Percentiles rank a stretch among this genome's conserved stretches.
These are phyloP conservation scores for Oreochromis niloticus DNA, from an alignment of 2,113 vertebrate species.

Conservation along the genomic window DNA sequence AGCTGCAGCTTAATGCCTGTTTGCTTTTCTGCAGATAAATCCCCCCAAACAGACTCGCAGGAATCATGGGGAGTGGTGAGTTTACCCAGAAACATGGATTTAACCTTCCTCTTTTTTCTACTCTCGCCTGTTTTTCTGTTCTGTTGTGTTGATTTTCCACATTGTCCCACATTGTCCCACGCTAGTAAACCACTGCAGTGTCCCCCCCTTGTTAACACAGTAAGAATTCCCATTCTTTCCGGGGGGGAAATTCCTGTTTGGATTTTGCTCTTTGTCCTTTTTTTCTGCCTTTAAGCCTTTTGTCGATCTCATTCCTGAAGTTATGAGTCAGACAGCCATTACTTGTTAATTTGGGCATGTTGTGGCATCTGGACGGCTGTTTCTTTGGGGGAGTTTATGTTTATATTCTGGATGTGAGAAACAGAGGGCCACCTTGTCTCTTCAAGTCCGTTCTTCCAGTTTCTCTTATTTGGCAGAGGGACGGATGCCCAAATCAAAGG, in stretches of 20 bases:
- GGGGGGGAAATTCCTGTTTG: neutral
- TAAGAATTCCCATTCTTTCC: neutral
- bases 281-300: neutral
- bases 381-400: neutral
- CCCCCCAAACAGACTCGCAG: conserved; percentile 33
- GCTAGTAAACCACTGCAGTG: neutral
- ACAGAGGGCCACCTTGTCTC: conserved; percentile 36
- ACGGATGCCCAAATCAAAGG: conserved; percentile 50
- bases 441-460: conserved; percentile 18
- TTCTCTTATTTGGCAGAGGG: conserved; percentile 7
- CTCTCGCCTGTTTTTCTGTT: neutral
- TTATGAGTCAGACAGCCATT: neutral
- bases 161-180: neutral
- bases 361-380: neutral
- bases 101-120: neutral
- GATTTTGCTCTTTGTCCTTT: neutral
- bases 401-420: conserved; percentile 5
- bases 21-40: conserved; percentile 29
- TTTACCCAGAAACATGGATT: neutral
- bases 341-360: neutral
- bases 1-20: neutral
- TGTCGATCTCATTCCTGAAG: neutral
- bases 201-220: neutral
- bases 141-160: neutral
- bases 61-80: conserved; percentile 73